Percentiles rank a stretch among this genome's conserved stretches.
Conservation (phyloP, 2,888 invertebrate genomes). For the Hypselothyrea guttata region DNA sequence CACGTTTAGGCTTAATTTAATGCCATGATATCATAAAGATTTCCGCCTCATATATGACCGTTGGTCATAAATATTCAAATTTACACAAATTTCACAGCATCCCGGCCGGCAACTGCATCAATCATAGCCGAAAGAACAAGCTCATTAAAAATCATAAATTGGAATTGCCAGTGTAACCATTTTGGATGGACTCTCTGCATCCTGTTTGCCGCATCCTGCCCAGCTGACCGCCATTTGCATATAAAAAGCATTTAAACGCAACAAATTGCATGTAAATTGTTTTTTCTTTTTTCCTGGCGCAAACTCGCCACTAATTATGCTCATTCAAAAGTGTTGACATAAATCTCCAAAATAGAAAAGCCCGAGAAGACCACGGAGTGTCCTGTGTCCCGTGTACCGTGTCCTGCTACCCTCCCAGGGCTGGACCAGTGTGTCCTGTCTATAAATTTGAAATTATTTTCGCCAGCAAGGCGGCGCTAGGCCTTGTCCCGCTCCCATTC, state of each 20-base stretch:
- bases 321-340: constrained; percentile 73
- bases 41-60: constrained; percentile 81
- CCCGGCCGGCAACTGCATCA: constrained; percentile 55
- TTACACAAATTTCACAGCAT: constrained; percentile 66
- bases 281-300: constrained; percentile 34
- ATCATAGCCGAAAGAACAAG: constrained; percentile 59
- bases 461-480: constrained; percentile 35
- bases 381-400: constrained; percentile 41
- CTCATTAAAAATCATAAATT: constrained; percentile 69
- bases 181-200: constrained; percentile 25
- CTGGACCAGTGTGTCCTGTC: constrained; percentile 67
- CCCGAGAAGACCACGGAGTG: constrained; percentile 14
- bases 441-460: constrained; percentile 72
- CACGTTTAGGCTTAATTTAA: constrained; percentile 63
- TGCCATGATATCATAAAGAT: constrained; percentile 74
- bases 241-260: constrained; percentile 76
- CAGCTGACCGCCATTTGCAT: constrained; percentile 74
- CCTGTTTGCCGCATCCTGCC: constrained; percentile 38
- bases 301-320: constrained; percentile 76
- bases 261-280: constrained; percentile 75
- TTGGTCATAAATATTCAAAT: constrained; percentile 81
- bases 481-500: constrained; percentile 20
- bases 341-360: constrained; percentile 64
- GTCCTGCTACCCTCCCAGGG: constrained; percentile 17
- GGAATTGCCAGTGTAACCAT: constrained; percentile 42